phyloP scores from a whole-genome alignment of 2,797 vertebrate genomes.

The Erethizon dorsatum region DNA sequence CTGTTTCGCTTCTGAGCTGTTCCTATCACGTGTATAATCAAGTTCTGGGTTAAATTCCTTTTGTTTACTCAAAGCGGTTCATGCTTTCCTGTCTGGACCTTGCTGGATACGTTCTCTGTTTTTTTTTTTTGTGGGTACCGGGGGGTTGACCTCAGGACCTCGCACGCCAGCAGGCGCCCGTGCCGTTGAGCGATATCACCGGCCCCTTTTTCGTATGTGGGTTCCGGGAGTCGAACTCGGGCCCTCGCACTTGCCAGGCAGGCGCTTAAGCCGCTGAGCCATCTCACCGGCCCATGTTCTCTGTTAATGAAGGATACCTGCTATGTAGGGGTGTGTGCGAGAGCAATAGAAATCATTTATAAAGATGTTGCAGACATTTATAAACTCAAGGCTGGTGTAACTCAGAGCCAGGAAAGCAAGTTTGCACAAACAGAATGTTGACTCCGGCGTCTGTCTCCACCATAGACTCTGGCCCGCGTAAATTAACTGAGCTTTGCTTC shows the following conservation, averaged over 20 bases:
- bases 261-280: no score
- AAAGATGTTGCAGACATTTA: neutral
- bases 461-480: neutral
- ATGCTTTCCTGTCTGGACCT: neutral
- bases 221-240: no score
- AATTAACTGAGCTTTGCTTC: neutral
- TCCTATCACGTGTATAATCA: neutral
- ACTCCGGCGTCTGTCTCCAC: neutral
- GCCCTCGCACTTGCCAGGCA: no score
- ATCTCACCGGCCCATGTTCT: no score
- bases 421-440: neutral
- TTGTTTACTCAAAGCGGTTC: neutral
- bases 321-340: neutral
- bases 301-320: neutral
- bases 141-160: no score
- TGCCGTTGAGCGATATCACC: no score
- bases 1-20: conserved; percentile 46
- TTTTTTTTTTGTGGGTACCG: no score
- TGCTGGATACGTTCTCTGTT: neutral
- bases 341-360: neutral
- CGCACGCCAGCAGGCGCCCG: no score
- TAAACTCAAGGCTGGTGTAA: neutral
- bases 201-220: no score
- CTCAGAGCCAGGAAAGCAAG: neutral
- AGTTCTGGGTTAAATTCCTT: conserved; percentile 30